Conservation (phyloP, 2,888 invertebrate genomes). For the Drosophila borealis region DNA sequence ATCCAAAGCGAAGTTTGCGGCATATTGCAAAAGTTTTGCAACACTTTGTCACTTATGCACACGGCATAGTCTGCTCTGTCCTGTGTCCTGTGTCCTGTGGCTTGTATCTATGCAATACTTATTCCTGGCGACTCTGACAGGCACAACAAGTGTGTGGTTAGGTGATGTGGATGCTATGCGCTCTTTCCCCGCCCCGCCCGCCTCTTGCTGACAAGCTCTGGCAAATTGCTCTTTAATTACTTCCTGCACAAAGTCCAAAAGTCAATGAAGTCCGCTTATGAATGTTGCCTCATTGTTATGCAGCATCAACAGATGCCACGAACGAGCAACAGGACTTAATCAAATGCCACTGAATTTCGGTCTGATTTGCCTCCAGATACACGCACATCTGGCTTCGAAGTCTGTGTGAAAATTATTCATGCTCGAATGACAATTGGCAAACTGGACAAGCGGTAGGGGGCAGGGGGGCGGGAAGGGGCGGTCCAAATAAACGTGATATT, state of each 20-base stretch:
- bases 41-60: constrained; percentile 54
- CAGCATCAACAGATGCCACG: constrained; percentile 67
- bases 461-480: too few relatives aligned
- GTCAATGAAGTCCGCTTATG: constrained; percentile 43
- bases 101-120: constrained; percentile 13
- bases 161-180: constrained; percentile 50
- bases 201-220: constrained; percentile 1
- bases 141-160: constrained; percentile 63
- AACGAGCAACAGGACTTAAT: constrained; percentile 59
- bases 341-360: constrained; percentile 52
- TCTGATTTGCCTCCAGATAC: constrained; percentile 10
- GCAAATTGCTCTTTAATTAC: constrained; percentile 76
- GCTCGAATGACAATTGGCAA: constrained; percentile 39
- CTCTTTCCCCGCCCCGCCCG: too few relatives aligned
- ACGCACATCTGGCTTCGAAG: constrained; percentile 7
- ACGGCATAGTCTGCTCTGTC: constrained; percentile 28
- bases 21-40: constrained; percentile 71
- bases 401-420: constrained; percentile 51
- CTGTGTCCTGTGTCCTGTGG: constrained; percentile 23
- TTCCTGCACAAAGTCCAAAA: constrained; percentile 49
- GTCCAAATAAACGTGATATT: constrained; percentile 44
- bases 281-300: constrained; percentile 68
- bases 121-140: constrained; percentile 15
- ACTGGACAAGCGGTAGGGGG: background rate
- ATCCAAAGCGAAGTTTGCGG: constrained; percentile 60